These are phyloP conservation scores for Chaenocephalus aceratus DNA, from an alignment of 2,113 vertebrate genomes.

Conservation along the genomic window DNA sequence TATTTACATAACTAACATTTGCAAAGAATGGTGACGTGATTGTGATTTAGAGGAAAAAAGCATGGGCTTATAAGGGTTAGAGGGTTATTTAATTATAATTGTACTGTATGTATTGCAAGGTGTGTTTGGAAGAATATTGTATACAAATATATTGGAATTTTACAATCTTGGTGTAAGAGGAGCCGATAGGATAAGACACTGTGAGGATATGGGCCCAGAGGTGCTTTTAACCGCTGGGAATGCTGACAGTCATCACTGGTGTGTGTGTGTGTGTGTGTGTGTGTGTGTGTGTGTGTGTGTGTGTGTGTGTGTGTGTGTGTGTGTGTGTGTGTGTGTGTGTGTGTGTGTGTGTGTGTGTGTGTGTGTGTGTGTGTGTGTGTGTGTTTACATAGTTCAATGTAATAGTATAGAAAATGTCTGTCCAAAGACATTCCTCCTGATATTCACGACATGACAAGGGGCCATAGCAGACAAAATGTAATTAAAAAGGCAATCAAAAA, in stretches of 20 bases:
- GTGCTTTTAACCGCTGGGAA: slow-evolving; percentile 37
- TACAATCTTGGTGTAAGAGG: slow-evolving; percentile 32
- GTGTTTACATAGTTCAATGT: not conserved
- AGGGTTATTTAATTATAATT: slow-evolving; percentile 70
- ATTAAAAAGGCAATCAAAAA: slow-evolving; percentile 18
- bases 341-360: slow-evolving; percentile 34
- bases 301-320: slow-evolving; percentile 24
- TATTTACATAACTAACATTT: slow-evolving; percentile 73
- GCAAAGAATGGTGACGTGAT: slow-evolving; percentile 73
- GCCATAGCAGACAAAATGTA: not conserved
- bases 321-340: slow-evolving; percentile 20
- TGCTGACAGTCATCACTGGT: slow-evolving; percentile 10
- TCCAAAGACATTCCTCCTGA: slow-evolving; percentile 5
- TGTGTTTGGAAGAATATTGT: slow-evolving; percentile 39
- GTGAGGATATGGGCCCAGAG: slow-evolving; percentile 25
- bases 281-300: slow-evolving; percentile 37
- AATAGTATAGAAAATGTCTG: slow-evolving; percentile 8
- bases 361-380: slow-evolving; percentile 23
- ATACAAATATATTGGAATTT: slow-evolving; percentile 25
- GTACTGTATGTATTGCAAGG: slow-evolving; percentile 64
- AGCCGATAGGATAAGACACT: slow-evolving; percentile 49
- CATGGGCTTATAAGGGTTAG: slow-evolving; percentile 51
- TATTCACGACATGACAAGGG: not conserved
- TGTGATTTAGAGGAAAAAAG: slow-evolving; percentile 66
- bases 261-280: slow-evolving; percentile 26